Base-by-base conservation (phyloP, 2,888 invertebrate genomes). In the Steinernema scapterisci region DNA sequence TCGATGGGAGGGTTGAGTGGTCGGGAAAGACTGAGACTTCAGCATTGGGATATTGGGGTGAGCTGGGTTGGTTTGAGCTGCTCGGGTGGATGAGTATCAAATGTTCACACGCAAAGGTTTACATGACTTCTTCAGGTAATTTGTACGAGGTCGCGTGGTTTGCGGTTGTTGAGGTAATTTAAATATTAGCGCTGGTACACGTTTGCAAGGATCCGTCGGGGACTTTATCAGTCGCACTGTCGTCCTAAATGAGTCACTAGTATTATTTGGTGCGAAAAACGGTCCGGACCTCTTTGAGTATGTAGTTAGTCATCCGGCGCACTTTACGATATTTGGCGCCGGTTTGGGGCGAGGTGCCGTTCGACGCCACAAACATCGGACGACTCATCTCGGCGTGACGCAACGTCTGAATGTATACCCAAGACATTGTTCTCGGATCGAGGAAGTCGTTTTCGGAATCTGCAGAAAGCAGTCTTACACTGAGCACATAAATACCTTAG, bases 41-140 rank as follows among this genome's bases (percentile, higher is more conserved):
- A 63, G 63, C 3, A 31, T 31, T 63, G 27, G 21, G 19, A n/a
- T 31, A 11, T 25, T 25, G 63, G 63, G 27, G 31, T 63, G 63
- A 63, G 63, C 63, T 25, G 63, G 63, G 23, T 63, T 63, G 27
- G 63, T 63, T 63, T 63, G 63, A 63, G 63, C 63, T 54, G 54
- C 54, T 63, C 63, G 38, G 9, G 38, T 6, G 16, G 21, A n/a
- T 63, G 63, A 63, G 63, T 63, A 63, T 63, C 63, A 31, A 13
- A 25, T 21, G 31, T 63, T 63, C 16, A 48, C 19, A 38, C 13
- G 48, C 19, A 48, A 19, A 9, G 3, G 2, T 5, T 48, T 48
- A 16, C 48, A n/a, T 7, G 13, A 48, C 19, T 48, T 44, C n/a
- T n/a, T 48, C 48, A 48, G 38, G 38, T 38, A 48, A 48, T 5